Conservation (phyloP, 2,113 vertebrate species). For the Zapus hudsonius region DNA sequence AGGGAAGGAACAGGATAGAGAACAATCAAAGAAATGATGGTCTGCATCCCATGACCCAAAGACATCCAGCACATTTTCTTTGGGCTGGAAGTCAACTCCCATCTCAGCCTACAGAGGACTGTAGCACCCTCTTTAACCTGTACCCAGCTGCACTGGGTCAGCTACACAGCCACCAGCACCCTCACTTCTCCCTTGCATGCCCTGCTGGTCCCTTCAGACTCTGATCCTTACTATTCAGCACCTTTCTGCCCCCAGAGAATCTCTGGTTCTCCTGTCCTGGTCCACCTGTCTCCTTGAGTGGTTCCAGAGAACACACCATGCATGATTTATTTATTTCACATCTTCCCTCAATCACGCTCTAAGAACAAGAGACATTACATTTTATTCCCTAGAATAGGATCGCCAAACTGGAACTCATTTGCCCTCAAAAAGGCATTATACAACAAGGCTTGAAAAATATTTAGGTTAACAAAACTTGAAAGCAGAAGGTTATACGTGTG, state of each 20-base stretch:
- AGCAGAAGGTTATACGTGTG: too few species aligned
- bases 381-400: neutral
- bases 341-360: neutral
- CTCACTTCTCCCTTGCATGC: neutral
- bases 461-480: neutral
- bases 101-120: neutral
- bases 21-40: neutral
- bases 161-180: too few species aligned
- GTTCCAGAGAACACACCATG: fast-evolving
- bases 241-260: fast-evolving
- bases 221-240: neutral
- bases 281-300: too few species aligned
- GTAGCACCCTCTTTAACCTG: neutral
- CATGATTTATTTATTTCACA: neutral
- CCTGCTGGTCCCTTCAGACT: neutral
- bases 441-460: neutral
- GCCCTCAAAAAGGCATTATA: neutral
- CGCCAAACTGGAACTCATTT: neutral
- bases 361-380: neutral
- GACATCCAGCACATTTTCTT: neutral
- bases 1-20: neutral
- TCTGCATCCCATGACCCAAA: neutral
- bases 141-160: fast-evolving
- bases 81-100: neutral
- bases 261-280: too few species aligned